A percentile compares a stretch with the other conserved stretches of the same genome.
phyloP scores from a whole-genome alignment of 2,113 vertebrate species.

The Chaenocephalus aceratus region DNA sequence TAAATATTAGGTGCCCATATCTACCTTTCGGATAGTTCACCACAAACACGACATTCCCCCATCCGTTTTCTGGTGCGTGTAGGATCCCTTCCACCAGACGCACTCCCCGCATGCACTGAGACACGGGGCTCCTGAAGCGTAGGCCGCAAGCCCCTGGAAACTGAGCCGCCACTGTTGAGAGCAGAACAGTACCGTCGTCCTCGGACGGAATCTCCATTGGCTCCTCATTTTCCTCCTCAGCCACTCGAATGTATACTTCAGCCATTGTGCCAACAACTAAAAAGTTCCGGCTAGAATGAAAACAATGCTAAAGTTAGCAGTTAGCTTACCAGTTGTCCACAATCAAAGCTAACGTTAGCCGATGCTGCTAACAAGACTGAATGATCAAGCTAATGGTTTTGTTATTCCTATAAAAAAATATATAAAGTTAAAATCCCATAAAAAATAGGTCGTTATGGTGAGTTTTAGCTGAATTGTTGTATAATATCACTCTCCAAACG shows the following conservation, averaged over 20 bases:
- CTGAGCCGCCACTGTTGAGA: slow-evolving; percentile 97
- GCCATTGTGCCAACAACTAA: slow-evolving; percentile 75
- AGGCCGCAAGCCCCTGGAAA: slow-evolving; percentile 97
- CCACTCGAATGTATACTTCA: slow-evolving; percentile 95
- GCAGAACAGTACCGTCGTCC: slow-evolving; percentile 95
- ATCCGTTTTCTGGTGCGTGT: slow-evolving; percentile 94
- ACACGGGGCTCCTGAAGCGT: slow-evolving; percentile 94
- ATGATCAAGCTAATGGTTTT: slow-evolving; percentile 15
- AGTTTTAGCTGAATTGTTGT: background rate
- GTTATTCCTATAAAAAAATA: background rate
- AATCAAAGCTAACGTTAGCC: slow-evolving; percentile 64
- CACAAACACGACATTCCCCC: slow-evolving; percentile 95
- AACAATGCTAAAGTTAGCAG: slow-evolving; percentile 26
- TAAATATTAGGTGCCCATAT: background rate
- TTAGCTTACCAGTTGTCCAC: slow-evolving; percentile 40
- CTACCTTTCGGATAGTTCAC: slow-evolving; percentile 99
- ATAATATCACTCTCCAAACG: background rate
- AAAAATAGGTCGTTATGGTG: background rate
- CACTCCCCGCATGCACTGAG: slow-evolving; percentile 97
- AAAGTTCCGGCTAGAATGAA: slow-evolving; percentile 4
- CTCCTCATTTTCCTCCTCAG: slow-evolving; percentile 98
- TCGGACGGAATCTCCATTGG: slow-evolving; percentile 98
- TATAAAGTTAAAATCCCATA: background rate
- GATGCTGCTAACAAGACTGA: slow-evolving; percentile 46
- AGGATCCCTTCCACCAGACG: slow-evolving; percentile 95